A percentile compares a stretch with the other conserved stretches of the same genome.
Evolutionary conservation across 2,888 invertebrate species (phyloP).

Genomic region (Plagodis pulveraria): DNA sequence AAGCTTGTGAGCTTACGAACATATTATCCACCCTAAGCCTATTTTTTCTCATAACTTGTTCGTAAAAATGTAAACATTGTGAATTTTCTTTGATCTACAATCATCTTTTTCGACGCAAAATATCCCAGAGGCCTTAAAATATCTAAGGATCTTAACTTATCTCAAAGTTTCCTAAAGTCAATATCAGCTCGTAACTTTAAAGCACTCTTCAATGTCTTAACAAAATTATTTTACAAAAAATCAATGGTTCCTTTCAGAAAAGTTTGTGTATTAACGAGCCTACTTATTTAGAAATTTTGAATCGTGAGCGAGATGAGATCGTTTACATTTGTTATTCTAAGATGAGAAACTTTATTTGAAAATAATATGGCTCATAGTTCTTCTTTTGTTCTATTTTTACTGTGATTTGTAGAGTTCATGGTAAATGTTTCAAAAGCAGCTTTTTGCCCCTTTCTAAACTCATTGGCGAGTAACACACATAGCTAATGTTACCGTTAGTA

Average conservation of each 20-base stretch:
- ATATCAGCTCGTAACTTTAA: slow-evolving; percentile 37
- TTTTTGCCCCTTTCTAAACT: background rate
- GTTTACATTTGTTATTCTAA: slow-evolving; percentile 44
- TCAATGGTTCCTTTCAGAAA: slow-evolving; percentile 39
- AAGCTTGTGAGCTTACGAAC: background rate
- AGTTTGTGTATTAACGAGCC: slow-evolving; percentile 42
- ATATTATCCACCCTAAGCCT: slow-evolving; percentile 5
- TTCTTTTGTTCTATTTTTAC: slow-evolving; percentile 5
- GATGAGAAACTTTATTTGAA: slow-evolving; percentile 26
- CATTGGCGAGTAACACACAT: no score
- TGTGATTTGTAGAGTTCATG: slow-evolving; percentile 1
- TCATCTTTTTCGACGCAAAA: slow-evolving; percentile 18
- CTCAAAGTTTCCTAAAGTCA: slow-evolving; percentile 42
- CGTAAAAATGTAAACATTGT: slow-evolving; percentile 21
- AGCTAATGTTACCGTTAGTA: no score
- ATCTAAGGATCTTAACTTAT: slow-evolving; percentile 38
- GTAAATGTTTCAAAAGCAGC: slow-evolving; percentile 5
- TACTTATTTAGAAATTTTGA: slow-evolving; percentile 41
- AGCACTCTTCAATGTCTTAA: slow-evolving; percentile 34
- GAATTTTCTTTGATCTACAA: slow-evolving; percentile 23
- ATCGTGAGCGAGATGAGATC: slow-evolving; percentile 33
- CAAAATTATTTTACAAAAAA: slow-evolving; percentile 44
- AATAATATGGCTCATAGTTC: slow-evolving; percentile 11
- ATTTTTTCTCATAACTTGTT: slow-evolving; percentile 10
- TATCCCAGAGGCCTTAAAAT: slow-evolving; percentile 24